These are phyloP conservation scores for Danio tinwini DNA, from an alignment of 2,797 vertebrate species.

Conservation along the genomic window DNA sequence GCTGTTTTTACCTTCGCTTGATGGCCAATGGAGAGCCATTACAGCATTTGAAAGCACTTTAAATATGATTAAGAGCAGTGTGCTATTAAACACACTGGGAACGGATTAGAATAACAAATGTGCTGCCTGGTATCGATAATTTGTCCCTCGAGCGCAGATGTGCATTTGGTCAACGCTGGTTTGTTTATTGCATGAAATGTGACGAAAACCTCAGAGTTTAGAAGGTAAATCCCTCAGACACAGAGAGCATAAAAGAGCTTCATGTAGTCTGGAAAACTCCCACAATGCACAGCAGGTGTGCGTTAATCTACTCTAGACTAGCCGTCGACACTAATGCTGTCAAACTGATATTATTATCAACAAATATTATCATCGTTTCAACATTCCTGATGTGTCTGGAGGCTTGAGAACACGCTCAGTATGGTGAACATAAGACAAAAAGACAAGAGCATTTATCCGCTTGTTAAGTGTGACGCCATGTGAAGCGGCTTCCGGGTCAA, in stretches of 20 bases:
- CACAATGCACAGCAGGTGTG: constrained; percentile 37
- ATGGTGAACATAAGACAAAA: constrained; percentile 1
- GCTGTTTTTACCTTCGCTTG: constrained; percentile 32
- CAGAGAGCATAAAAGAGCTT: not conserved
- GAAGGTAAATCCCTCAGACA: constrained; percentile 16
- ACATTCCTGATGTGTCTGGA: not conserved
- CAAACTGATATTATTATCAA: constrained; percentile 9
- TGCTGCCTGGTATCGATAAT: not conserved
- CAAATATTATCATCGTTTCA: constrained; percentile 12
- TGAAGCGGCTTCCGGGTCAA: no score
- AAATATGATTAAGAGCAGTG: constrained; percentile 39
- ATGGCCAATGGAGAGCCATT: constrained; percentile 26
- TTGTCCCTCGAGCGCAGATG: not conserved
- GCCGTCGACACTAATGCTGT: not conserved
- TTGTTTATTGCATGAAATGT: not conserved
- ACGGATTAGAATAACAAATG: constrained; percentile 22
- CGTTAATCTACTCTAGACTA: constrained; percentile 28
- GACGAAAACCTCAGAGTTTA: not conserved
- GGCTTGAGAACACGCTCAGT: constrained; percentile 7
- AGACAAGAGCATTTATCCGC: not conserved
- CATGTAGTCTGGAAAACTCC: constrained; percentile 28
- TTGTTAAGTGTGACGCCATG: no score
- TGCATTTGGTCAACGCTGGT: not conserved
- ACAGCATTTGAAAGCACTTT: constrained; percentile 42
- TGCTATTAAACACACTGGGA: constrained; percentile 11